These are phyloP conservation scores for Poecilia picta DNA, from an alignment of 2,797 vertebrate genomes.

Conservation along the genomic window DNA sequence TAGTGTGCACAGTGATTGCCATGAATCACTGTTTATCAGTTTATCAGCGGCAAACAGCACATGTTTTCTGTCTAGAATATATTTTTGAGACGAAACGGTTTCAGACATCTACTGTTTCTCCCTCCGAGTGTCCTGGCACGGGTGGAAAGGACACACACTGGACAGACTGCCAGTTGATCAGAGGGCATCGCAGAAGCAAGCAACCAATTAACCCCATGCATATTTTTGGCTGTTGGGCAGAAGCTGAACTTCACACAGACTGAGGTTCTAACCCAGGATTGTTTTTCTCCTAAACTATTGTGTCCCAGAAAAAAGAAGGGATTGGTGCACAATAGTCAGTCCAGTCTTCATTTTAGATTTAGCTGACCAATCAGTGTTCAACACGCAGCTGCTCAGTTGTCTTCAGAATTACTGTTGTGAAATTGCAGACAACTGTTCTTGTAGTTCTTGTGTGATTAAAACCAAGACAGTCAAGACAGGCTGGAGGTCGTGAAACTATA, in stretches of 20 bases:
- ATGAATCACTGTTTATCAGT: not conserved
- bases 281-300: constrained; percentile 11
- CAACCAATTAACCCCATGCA: not conserved
- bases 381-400: not conserved
- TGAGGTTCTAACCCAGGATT: not conserved
- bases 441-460: constrained; percentile 6
- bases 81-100: not conserved
- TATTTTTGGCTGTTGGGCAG: not conserved
- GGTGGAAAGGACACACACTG: not conserved
- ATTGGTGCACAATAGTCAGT: constrained; percentile 2
- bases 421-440: constrained; percentile 8
- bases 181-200: not conserved
- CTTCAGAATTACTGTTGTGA: not conserved
- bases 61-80: not conserved
- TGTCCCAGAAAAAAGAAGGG: constrained; percentile 3
- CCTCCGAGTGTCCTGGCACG: not conserved
- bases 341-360: constrained; percentile 3
- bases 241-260: not conserved
- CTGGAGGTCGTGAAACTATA: not conserved
- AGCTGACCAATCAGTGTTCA: constrained; percentile 19
- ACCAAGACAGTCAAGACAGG: not conserved
- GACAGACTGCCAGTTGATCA: not conserved
- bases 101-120: not conserved
- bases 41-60: not conserved
- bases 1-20: not conserved